Evolutionary conservation across 2,888 invertebrate genomes (phyloP).

Genomic region (Cancer borealis): DNA sequence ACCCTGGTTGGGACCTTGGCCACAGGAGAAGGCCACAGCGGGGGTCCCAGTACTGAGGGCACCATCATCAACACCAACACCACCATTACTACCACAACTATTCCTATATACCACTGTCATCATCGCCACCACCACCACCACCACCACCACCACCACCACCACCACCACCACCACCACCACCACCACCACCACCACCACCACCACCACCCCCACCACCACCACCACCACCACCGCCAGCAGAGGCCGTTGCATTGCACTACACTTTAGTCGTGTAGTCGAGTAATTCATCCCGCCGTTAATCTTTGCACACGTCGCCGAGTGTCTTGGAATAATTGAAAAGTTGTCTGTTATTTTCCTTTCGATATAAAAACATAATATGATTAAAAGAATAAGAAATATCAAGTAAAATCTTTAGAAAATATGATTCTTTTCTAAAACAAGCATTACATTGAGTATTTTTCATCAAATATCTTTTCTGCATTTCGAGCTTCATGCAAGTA

Average conservation of each 20-base stretch:
- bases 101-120: neutral
- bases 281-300: too few species aligned
- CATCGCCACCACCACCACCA: neutral
- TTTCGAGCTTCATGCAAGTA: too few species aligned
- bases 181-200: neutral
- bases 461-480: too few species aligned
- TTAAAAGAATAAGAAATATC: too few species aligned
- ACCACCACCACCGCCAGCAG: neutral
- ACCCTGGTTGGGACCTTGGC: constrained; percentile 68
- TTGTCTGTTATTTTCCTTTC: too few species aligned
- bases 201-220: neutral
- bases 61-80: constrained; percentile 22
- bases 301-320: too few species aligned
- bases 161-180: neutral
- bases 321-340: too few species aligned
- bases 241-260: too few species aligned
- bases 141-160: neutral
- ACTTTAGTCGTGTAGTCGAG: too few species aligned
- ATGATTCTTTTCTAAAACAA: neutral
- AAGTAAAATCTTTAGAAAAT: too few species aligned
- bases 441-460: neutral
- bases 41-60: constrained; percentile 57
- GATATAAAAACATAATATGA: too few species aligned
- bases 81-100: neutral
- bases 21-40: constrained; percentile 56